Percentiles rank a stretch among this genome's conserved stretches.
Evolutionary conservation across 2,113 vertebrate species (phyloP).

Genomic region (Ibidorhyncha struthersii): DNA sequence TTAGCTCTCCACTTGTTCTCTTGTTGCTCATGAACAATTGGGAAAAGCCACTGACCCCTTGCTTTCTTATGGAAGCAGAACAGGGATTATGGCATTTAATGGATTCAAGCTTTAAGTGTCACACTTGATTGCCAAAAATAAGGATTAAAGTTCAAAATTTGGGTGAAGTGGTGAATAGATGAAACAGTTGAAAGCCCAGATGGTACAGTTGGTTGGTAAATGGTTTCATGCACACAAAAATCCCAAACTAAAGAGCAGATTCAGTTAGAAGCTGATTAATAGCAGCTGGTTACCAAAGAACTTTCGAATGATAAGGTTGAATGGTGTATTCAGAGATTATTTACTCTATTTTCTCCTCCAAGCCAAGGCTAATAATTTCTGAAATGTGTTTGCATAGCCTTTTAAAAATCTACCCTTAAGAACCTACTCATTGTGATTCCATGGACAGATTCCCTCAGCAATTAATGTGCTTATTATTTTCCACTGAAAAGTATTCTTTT

Average conservation of each 20-base stretch:
- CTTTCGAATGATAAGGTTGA: not conserved
- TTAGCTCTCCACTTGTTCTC: not conserved
- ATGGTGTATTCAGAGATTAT: not conserved
- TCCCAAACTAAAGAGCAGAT: not conserved
- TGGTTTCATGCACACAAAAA: not conserved
- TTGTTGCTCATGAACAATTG: not conserved
- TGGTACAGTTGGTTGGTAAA: not conserved
- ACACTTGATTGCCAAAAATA: not conserved
- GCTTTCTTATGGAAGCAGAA: not conserved
- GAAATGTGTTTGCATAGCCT: not conserved
- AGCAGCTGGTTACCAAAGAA: not conserved
- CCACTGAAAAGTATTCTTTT: not conserved
- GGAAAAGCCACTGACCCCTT: not conserved
- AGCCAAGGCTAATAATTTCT: not conserved
- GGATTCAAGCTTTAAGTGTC: not conserved
- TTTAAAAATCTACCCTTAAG: not conserved
- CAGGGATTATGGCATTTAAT: not conserved
- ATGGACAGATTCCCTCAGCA: not conserved
- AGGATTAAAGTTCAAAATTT: not conserved
- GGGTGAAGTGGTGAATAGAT: not conserved
- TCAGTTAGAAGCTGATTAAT: not conserved
- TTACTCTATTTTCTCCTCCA: not conserved
- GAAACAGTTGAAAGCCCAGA: not conserved
- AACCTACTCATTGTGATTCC: not conserved
- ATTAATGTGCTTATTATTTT: not conserved